These are phyloP conservation scores for Crepidodera aurea DNA, from an alignment of 2,888 invertebrate species.

Conservation along the genomic window DNA sequence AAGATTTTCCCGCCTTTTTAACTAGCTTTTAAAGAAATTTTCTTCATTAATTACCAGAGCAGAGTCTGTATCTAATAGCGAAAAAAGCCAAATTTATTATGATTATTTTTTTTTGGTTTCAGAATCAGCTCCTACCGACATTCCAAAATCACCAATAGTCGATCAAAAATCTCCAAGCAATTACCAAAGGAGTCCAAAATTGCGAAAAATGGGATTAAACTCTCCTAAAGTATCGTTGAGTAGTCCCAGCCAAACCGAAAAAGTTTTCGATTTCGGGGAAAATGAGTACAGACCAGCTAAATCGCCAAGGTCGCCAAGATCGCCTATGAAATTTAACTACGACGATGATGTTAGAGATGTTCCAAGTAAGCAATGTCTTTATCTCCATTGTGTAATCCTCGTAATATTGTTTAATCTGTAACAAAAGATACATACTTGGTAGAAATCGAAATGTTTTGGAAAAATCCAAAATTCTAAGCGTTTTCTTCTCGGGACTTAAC, in stretches of 20 bases:
- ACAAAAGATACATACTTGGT: too few relatives aligned
- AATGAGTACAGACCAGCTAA: slow-evolving; percentile 38
- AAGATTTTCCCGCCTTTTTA: too few relatives aligned
- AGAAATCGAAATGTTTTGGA: too few relatives aligned
- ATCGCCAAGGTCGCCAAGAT: slow-evolving; percentile 54
- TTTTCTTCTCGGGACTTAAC: too few relatives aligned
- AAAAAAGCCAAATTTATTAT: too few relatives aligned
- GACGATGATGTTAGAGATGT: slow-evolving; percentile 37
- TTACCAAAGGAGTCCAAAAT: slow-evolving; percentile 45
- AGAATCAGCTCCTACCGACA: slow-evolving; percentile 25
- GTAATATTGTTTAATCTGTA: too few relatives aligned
- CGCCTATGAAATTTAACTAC: slow-evolving; percentile 49
- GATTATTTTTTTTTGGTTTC: too few relatives aligned
- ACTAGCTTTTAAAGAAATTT: too few relatives aligned
- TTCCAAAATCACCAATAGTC: slow-evolving; percentile 42
- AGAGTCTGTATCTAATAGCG: too few relatives aligned
- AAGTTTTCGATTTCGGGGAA: slow-evolving; percentile 44
- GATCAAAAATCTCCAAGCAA: slow-evolving; percentile 48
- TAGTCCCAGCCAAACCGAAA: slow-evolving; percentile 50
- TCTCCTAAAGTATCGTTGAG: slow-evolving; percentile 54
- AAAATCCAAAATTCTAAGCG: too few relatives aligned
- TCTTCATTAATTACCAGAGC: too few relatives aligned
- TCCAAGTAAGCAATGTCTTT: slow-evolving; percentile 27
- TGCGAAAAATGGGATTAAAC: slow-evolving; percentile 37
- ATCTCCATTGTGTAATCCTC: too few relatives aligned